Conservation (phyloP, 2,113 vertebrate genomes). For the Telmatochromis sp. region DNA sequence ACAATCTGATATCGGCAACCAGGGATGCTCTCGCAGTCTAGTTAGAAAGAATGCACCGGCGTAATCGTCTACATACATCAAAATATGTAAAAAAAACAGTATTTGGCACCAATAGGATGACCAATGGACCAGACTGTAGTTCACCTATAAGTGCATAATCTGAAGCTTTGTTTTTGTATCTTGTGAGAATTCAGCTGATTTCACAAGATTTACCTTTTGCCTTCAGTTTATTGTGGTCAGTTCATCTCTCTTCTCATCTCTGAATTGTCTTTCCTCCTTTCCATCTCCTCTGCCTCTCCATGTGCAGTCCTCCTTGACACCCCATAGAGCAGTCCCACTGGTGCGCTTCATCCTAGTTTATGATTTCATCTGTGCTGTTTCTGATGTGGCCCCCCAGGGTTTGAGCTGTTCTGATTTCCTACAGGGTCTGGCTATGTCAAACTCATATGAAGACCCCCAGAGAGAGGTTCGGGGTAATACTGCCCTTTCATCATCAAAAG, state of each 20-base stretch:
- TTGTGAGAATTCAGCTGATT: neutral
- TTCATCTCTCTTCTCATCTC: neutral
- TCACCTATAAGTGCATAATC: neutral
- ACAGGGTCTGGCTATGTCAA: neutral
- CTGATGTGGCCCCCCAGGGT: neutral
- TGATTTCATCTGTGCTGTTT: conserved; percentile 5
- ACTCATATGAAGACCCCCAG: conserved; percentile 1
- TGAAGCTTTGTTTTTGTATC: neutral
- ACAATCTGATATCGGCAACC: neutral
- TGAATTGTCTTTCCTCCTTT: neutral
- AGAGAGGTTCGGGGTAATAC: neutral
- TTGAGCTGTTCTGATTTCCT: conserved; percentile 19
- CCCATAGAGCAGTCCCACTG: neutral
- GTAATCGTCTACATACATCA: neutral
- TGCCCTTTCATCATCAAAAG: neutral
- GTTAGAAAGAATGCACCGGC: neutral
- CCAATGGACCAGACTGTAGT: neutral
- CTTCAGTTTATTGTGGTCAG: neutral
- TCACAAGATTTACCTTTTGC: neutral
- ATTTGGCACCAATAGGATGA: neutral
- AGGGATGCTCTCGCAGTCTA: neutral
- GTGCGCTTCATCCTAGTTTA: neutral
- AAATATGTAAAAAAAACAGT: neutral
- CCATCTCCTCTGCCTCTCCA: neutral
- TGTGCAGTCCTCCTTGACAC: neutral